Evolutionary conservation across 2,888 invertebrate species (phyloP).

Genomic region (Automeris io): DNA sequence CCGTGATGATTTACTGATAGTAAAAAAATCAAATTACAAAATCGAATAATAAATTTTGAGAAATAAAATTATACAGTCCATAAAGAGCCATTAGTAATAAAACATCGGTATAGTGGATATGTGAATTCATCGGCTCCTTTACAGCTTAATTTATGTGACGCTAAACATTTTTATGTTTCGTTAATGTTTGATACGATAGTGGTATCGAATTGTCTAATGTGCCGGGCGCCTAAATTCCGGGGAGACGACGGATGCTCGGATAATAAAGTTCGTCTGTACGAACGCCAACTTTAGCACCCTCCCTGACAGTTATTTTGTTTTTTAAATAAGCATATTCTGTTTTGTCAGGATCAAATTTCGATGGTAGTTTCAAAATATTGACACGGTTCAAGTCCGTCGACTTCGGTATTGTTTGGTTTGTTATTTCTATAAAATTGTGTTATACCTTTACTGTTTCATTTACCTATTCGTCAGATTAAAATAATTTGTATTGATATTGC

Average conservation of each 20-base stretch:
- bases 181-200: constrained; percentile 63
- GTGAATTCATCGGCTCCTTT: constrained; percentile 69
- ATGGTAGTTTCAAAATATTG: constrained; percentile 53
- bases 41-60: constrained; percentile 30
- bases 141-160: constrained; percentile 66
- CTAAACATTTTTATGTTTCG: constrained; percentile 70
- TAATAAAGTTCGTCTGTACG: constrained; percentile 65
- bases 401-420: not conserved
- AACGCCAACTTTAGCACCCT: constrained; percentile 63
- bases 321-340: constrained; percentile 62
- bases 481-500: no score
- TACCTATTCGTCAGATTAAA: not conserved
- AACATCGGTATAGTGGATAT: constrained; percentile 51
- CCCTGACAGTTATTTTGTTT: constrained; percentile 42
- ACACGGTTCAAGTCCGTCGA: constrained; percentile 26
- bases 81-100: constrained; percentile 62
- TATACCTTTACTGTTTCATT: not conserved
- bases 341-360: constrained; percentile 46
- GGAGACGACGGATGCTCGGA: constrained; percentile 49
- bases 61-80: constrained; percentile 45
- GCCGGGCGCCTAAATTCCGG: constrained; percentile 65
- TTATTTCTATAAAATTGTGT: no score
- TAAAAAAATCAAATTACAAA: constrained; percentile 30
- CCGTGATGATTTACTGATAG: constrained; percentile 36
- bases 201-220: constrained; percentile 69